A percentile compares a stretch with the other conserved stretches of the same genome.
Conservation (phyloP, 2,888 invertebrate species). For the Dascillus cervinus region DNA sequence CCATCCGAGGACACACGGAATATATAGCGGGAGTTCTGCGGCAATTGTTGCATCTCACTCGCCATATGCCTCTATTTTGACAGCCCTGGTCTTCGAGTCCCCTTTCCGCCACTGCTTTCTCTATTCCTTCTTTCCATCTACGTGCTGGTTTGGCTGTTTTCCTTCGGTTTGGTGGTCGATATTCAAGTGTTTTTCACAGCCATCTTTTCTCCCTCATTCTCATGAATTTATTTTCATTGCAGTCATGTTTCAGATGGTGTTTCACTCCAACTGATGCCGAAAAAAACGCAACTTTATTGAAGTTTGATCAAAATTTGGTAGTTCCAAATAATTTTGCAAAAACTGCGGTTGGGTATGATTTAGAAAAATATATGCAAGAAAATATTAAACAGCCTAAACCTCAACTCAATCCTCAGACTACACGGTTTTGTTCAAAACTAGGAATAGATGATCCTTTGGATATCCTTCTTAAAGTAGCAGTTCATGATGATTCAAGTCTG, state of each 20-base stretch:
- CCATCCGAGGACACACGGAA: no score
- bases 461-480: conserved; percentile 43
- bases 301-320: conserved; percentile 58
- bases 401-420: conserved; percentile 62
- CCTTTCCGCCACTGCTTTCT: no score
- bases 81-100: no score
- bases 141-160: no score
- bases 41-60: background rate
- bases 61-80: no score
- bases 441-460: conserved; percentile 76
- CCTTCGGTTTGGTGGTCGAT: no score
- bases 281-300: conserved; percentile 51
- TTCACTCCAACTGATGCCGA: conserved; percentile 72
- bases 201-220: no score
- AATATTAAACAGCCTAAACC: conserved; percentile 43
- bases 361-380: conserved; percentile 32
- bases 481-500: no score
- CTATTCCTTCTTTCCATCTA: no score
- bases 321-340: conserved; percentile 73
- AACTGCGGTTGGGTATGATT: conserved; percentile 60
- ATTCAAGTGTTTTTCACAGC: no score
- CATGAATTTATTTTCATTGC: no score
- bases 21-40: no score
- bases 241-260: conserved; percentile 58
- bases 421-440: conserved; percentile 56